Base-by-base conservation (phyloP, 1,140 invertebrate genomes). In the Subanguina moxae region DNA sequence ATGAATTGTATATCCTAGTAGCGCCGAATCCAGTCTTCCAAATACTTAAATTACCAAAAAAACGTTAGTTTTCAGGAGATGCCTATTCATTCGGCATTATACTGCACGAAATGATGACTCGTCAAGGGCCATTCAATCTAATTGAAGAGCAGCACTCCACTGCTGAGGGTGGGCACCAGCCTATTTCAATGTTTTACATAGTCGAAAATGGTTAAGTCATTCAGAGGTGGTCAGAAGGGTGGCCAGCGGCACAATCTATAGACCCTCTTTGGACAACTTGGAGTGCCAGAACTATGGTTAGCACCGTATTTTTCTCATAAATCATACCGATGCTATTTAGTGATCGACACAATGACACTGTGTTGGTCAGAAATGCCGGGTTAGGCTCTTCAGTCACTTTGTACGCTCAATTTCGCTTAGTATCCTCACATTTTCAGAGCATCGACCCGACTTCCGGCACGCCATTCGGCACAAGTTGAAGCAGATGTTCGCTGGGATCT, bases 21-120 rank as follows among this genome's bases (percentile, higher is more conserved):
- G n/a, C n/a, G n/a, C n/a, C n/a, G n/a, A n/a, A n/a, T n/a, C n/a
- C n/a, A n/a, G n/a, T n/a, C n/a, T n/a, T n/a, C n/a, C n/a, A n/a
- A n/a, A n/a, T n/a, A n/a, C n/a, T n/a, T n/a, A n/a, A n/a, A n/a
- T n/a, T n/a, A n/a, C n/a, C n/a, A n/a, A n/a, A n/a, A n/a, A n/a
- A n/a, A n/a, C n/a, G n/a, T n/a, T n/a, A n/a, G n/a, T n/a, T 90
- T 77, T 90, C 90, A 76, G 91, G 89, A 0, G 94, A 97, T 82
- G 88, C 93, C n/a, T 97, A 96, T 82, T 92, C 92, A 11, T 96
- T 97, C 82, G 90, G 88, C 5, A 90, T 97, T 57, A 88, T 97
- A 46, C 85, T 96, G 11, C 95, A 95, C 82, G 94, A 97, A 74
- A 84, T 87, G 25, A 78, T 86, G 13, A 84, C 85, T 61, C 85